Conservation (phyloP, 2,888 invertebrate species). For the Cremastinae sp. region DNA sequence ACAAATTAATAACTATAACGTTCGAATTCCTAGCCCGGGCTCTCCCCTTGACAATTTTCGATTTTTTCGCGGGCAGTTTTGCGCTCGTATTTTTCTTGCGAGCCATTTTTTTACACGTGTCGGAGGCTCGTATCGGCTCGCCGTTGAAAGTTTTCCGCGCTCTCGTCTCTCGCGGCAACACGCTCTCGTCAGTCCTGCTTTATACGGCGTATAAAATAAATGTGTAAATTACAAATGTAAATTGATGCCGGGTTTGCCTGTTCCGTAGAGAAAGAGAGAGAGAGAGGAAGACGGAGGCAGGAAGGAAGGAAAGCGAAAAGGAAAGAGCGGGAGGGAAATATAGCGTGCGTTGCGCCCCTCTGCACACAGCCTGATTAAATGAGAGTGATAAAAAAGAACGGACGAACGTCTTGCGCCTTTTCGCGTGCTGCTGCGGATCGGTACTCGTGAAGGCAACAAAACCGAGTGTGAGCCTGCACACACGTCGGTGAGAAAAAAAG, state of each 20-base stretch:
- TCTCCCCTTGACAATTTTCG: constrained; percentile 19
- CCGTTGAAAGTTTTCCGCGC: constrained; percentile 29
- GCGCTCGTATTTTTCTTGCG: not conserved
- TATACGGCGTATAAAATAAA: constrained; percentile 55
- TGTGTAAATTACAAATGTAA: constrained; percentile 70
- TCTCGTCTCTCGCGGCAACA: constrained; percentile 30
- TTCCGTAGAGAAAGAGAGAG: constrained; percentile 17
- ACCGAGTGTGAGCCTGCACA: constrained; percentile 2
- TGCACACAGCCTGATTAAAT: constrained; percentile 65
- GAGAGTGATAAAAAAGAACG: constrained; percentile 68
- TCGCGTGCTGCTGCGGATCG: constrained; percentile 43
- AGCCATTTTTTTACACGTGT: not conserved
- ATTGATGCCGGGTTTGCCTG: constrained; percentile 56
- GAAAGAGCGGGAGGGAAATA: constrained; percentile 45
- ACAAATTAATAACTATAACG: constrained; percentile 49
- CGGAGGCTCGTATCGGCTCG: constrained; percentile 22
- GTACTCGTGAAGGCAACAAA: not conserved
- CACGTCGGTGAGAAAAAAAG: constrained; percentile 29
- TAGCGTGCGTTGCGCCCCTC: constrained; percentile 66
- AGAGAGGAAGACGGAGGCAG: constrained; percentile 18
- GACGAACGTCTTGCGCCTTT: constrained; percentile 65
- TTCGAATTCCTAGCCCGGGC: constrained; percentile 33
- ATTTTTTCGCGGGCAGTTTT: not conserved
- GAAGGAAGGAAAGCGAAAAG: constrained; percentile 18
- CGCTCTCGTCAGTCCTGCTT: constrained; percentile 12